Conservation (phyloP, 2,113 vertebrate species). For the Pipa parva region DNA sequence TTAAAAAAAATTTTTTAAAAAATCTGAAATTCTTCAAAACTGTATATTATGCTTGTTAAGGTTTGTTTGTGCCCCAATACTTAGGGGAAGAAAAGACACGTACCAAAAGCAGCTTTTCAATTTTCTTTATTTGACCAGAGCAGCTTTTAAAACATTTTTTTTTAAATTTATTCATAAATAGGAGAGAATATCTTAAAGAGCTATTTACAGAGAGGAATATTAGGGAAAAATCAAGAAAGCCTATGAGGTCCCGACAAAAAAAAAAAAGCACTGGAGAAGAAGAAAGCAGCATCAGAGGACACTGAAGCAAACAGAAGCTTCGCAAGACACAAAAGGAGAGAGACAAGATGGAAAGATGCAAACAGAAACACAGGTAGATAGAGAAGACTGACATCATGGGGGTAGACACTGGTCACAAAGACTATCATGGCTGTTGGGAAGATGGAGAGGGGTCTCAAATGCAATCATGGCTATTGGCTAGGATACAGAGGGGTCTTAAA, state of each 20-base stretch:
- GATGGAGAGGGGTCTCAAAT: too few relatives aligned
- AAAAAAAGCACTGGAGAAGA: conserved; percentile 14
- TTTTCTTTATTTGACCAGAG: conserved; percentile 29
- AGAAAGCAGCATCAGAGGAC: conserved; percentile 15
- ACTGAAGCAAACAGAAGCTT: conserved; percentile 24
- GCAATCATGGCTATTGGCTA: too few relatives aligned
- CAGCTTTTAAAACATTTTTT: conserved; percentile 20
- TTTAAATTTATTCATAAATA: conserved; percentile 29
- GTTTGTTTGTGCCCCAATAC: too few relatives aligned
- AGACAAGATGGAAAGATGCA: background rate
- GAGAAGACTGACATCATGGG: too few relatives aligned
- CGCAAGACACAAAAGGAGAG: conserved; percentile 5
- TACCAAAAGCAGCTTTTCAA: conserved; percentile 29
- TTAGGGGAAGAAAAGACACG: too few relatives aligned
- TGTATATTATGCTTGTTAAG: too few relatives aligned
- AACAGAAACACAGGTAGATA: background rate
- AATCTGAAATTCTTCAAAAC: too few relatives aligned
- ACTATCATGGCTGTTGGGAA: too few relatives aligned
- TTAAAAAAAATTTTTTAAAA: too few relatives aligned
- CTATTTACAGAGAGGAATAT: conserved; percentile 31
- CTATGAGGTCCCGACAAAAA: background rate
- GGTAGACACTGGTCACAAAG: too few relatives aligned
- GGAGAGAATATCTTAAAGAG: conserved; percentile 31
- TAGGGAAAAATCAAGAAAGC: too few relatives aligned
- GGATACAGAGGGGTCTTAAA: too few relatives aligned